These are phyloP conservation scores for Drosophila nannoptera DNA, from an alignment of 1,140 invertebrate genomes.

Conservation along the genomic window DNA sequence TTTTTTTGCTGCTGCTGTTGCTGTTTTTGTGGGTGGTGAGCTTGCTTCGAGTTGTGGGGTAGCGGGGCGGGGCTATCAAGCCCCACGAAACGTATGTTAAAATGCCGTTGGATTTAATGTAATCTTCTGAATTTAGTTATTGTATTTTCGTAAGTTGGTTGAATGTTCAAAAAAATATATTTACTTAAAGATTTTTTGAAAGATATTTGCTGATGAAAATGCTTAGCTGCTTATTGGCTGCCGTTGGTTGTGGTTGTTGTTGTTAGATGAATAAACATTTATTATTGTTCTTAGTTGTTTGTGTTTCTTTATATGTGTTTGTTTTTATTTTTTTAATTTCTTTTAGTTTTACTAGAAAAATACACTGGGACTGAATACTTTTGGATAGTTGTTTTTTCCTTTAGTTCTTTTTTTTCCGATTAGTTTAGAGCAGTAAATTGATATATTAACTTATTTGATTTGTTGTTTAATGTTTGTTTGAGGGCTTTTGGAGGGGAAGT, in stretches of 20 bases:
- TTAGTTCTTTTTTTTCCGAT: conserved; percentile 34
- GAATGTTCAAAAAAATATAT: conserved; percentile 33
- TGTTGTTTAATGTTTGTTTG: conserved; percentile 40
- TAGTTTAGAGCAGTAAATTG: conserved; percentile 59
- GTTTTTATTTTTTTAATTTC: conserved; percentile 36
- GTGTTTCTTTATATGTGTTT: conserved; percentile 14
- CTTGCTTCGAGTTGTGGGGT: conserved; percentile 32
- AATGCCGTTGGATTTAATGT: conserved; percentile 70
- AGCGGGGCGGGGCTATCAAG: not conserved
- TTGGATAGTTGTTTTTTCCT: conserved; percentile 8
- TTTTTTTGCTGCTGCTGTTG: conserved; percentile 29
- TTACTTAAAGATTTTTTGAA: not conserved
- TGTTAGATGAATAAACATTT: conserved; percentile 39
- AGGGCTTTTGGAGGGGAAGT: conserved; percentile 40
- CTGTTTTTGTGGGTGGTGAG: conserved; percentile 39
- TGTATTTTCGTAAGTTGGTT: conserved; percentile 32
- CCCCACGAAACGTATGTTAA: conserved; percentile 51
- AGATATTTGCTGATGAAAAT: conserved; percentile 61
- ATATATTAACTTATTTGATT: conserved; percentile 60
- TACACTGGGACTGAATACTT: conserved; percentile 68
- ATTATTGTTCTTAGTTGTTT: conserved; percentile 30
- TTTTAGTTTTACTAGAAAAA: conserved; percentile 75
- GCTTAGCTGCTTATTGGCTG: conserved; percentile 57
- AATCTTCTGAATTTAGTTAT: conserved; percentile 30
- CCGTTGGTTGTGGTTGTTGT: conserved; percentile 45